Evolutionary conservation across 2,113 vertebrate genomes (phyloP).

Genomic region (Lagopus muta): DNA sequence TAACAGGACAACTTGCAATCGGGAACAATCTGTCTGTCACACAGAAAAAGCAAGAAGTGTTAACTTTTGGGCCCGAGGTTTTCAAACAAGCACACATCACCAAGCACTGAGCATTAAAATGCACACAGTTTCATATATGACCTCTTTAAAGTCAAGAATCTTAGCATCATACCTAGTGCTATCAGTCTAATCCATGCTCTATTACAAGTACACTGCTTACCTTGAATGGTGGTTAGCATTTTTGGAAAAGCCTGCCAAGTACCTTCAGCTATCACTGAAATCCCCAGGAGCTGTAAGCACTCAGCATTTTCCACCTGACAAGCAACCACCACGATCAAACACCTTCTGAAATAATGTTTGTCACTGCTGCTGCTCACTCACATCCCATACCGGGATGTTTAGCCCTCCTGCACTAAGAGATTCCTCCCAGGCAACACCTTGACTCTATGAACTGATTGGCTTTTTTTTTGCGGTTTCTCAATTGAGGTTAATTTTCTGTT

Average conservation of each 20-base stretch:
- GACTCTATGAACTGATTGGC: neutral
- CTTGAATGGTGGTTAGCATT: neutral
- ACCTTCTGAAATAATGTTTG: neutral
- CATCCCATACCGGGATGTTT: neutral
- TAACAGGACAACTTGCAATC: accelerated
- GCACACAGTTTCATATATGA: neutral
- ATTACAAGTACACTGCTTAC: neutral
- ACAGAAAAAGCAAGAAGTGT: neutral
- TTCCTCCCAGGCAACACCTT: neutral
- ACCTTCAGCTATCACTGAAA: neutral
- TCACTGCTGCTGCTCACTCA: neutral
- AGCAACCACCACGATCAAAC: neutral
- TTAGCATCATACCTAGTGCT: neutral
- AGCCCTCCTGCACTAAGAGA: neutral
- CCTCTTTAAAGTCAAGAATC: neutral
- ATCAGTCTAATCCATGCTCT: neutral
- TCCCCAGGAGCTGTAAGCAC: neutral
- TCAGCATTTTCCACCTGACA: neutral
- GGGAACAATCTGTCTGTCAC: neutral
- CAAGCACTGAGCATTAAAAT: neutral
- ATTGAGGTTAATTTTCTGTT: neutral
- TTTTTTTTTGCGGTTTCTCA: neutral
- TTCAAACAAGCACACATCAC: neutral
- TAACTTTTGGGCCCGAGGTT: neutral
- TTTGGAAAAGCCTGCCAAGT: neutral